Evolutionary conservation across 2,888 invertebrate genomes (phyloP).

Genomic region (Epistrophe grossulariae): DNA sequence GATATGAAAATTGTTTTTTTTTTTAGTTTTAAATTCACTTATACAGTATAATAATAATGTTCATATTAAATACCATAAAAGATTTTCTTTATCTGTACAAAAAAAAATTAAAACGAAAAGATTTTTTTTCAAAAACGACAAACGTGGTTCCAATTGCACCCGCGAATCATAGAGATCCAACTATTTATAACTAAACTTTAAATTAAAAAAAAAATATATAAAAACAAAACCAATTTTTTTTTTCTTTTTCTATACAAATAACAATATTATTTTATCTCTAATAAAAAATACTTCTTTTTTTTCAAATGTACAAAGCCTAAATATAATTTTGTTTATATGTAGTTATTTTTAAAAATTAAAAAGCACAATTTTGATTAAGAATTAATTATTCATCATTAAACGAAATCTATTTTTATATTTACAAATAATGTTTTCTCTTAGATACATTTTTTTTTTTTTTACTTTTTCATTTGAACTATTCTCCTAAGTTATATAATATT

Average conservation of each 20-base stretch:
- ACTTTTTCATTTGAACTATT: slow-evolving; percentile 49
- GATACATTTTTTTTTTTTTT: slow-evolving; percentile 17
- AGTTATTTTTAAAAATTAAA: slow-evolving; percentile 47
- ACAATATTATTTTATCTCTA: slow-evolving; percentile 26
- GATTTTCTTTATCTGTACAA: slow-evolving; percentile 39
- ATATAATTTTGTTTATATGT: slow-evolving; percentile 31
- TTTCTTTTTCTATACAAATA: slow-evolving; percentile 52
- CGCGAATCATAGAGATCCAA: slow-evolving; percentile 60
- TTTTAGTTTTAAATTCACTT: slow-evolving; percentile 67
- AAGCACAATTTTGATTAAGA: slow-evolving; percentile 68
- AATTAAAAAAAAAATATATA: slow-evolving; percentile 7
- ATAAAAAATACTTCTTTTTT: background rate
- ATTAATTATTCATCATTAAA: slow-evolving; percentile 28
- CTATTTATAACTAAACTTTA: slow-evolving; percentile 36
- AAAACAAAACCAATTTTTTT: slow-evolving; percentile 15
- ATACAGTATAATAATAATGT: slow-evolving; percentile 42
- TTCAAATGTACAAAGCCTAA: slow-evolving; percentile 50
- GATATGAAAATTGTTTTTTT: slow-evolving; percentile 71
- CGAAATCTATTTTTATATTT: slow-evolving; percentile 42
- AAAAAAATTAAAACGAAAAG: slow-evolving; percentile 40
- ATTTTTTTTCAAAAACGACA: slow-evolving; percentile 34
- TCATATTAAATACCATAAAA: slow-evolving; percentile 24
- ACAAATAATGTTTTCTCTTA: slow-evolving; percentile 52
- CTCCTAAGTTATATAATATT: slow-evolving; percentile 40
- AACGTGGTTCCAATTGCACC: slow-evolving; percentile 67